These are phyloP conservation scores for Colistium nudipinnis DNA, from an alignment of 2,113 vertebrate species.

Conservation along the genomic window DNA sequence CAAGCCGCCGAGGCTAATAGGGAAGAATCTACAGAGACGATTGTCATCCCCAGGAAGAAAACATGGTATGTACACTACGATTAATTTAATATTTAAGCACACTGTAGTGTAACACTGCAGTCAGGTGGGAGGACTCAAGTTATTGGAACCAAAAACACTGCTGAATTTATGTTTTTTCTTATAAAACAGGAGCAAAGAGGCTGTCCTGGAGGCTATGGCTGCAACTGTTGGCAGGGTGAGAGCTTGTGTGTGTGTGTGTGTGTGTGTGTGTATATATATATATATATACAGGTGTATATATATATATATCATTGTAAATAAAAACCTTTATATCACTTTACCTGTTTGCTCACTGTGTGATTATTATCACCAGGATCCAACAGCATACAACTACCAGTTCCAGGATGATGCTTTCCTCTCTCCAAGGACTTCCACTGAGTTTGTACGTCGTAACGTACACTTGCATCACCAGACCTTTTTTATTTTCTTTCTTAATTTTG, in stretches of 20 bases:
- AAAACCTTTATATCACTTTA: neutral
- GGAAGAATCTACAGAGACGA: conserved; percentile 78
- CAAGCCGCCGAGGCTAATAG: conserved; percentile 67
- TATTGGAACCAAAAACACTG: neutral
- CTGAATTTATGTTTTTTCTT: neutral
- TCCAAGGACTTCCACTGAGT: conserved; percentile 80
- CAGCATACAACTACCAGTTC: conserved; percentile 86
- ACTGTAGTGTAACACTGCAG: neutral
- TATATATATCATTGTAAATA: neutral
- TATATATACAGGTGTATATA: too few species aligned
- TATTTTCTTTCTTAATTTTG: neutral
- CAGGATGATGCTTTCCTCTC: conserved; percentile 92
- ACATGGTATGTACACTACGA: conserved; percentile 83
- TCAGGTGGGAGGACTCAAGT: neutral
- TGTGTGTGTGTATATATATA: too few species aligned
- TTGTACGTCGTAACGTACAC: conserved; percentile 79
- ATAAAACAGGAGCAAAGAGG: conserved; percentile 86
- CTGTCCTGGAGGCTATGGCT: conserved; percentile 88
- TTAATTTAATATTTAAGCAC: too few species aligned
- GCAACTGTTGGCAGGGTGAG: conserved; percentile 89
- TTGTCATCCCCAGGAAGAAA: conserved; percentile 90
- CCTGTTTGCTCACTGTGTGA: neutral
- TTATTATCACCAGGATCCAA: conserved; percentile 84
- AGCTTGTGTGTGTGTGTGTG: neutral
- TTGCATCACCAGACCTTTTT: neutral